These are phyloP conservation scores for Balaenoptera acutorostrata DNA, from an alignment of 2,113 vertebrate genomes.

Conservation along the genomic window DNA sequence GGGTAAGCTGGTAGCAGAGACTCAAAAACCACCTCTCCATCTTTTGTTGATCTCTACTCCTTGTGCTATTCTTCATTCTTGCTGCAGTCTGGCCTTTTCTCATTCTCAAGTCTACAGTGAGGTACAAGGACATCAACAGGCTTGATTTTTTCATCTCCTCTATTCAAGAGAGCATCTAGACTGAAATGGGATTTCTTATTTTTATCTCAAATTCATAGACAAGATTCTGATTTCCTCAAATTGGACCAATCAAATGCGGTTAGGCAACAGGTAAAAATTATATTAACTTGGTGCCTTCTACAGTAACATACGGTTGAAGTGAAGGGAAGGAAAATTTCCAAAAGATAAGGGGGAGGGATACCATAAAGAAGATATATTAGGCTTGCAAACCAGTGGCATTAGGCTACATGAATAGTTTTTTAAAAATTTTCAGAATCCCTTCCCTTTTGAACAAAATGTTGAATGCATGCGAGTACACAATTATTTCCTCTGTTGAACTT, in stretches of 20 bases:
- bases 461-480: not conserved
- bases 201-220: not conserved
- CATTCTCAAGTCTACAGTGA: not conserved
- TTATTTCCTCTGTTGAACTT: not conserved
- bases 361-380: not conserved
- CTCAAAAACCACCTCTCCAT: not conserved
- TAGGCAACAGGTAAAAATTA: not conserved
- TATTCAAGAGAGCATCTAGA: not conserved
- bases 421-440: not conserved
- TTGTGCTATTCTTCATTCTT: not conserved
- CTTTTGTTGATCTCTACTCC: not conserved
- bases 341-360: not conserved
- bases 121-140: not conserved
- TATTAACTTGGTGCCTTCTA: not conserved
- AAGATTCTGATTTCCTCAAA: not conserved
- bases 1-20: not conserved
- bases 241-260: not conserved
- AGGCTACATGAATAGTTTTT: not conserved
- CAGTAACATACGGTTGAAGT: not conserved
- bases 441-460: not conserved
- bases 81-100: not conserved
- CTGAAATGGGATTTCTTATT: not conserved
- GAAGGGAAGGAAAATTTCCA: not conserved
- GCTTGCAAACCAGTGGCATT: not conserved
- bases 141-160: not conserved